Conservation (phyloP, 2,797 vertebrate genomes). For the Coregonus sp. region DNA sequence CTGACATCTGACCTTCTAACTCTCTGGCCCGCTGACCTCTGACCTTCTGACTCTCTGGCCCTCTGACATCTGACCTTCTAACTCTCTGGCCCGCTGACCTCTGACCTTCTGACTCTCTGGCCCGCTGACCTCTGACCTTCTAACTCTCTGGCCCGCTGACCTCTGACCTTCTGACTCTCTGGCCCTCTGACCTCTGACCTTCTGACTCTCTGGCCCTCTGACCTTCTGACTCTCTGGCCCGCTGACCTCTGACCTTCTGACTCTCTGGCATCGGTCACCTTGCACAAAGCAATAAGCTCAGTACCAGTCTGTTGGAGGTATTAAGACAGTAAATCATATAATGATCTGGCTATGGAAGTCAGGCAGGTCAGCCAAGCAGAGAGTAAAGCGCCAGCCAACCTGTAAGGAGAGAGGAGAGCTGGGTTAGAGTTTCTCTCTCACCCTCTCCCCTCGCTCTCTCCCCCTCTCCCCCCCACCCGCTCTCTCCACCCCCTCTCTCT, state of each 20-base stretch:
- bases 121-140: neutral
- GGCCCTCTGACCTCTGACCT: too few species aligned
- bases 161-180: too few species aligned
- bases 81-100: neutral
- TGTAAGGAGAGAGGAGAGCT: neutral
- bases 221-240: neutral
- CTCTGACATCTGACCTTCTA: too few species aligned
- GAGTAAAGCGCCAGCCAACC: neutral
- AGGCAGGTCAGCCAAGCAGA: conserved; percentile 3
- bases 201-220: neutral
- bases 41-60: too few species aligned
- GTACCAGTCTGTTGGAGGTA: conserved; percentile 20
- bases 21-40: neutral
- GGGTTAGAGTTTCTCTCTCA: neutral
- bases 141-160: neutral
- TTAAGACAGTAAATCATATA: conserved; percentile 22
- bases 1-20: too few species aligned
- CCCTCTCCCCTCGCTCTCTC: too few species aligned
- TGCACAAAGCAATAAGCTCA: conserved; percentile 25
- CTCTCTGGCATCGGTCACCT: neutral
- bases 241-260: neutral
- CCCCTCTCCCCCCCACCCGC: too few species aligned
- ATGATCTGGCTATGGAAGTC: conserved; percentile 3
- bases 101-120: too few species aligned
- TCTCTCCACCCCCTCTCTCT: neutral